Conservation (phyloP, 1,140 invertebrate species). For the Pygmarrhopalites habei region DNA sequence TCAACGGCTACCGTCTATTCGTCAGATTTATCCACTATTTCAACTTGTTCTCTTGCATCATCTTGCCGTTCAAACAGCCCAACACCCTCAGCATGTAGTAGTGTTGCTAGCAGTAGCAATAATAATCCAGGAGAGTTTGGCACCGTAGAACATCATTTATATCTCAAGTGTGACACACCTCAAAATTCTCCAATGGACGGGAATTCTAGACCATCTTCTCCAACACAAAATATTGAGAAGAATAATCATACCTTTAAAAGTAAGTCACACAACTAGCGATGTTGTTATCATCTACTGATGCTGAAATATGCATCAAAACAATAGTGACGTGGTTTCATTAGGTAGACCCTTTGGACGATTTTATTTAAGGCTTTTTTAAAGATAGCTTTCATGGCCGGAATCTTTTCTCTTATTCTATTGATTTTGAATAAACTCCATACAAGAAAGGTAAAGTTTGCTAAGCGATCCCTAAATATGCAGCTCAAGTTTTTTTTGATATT, state of each 20-base stretch:
- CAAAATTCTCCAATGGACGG: conserved; percentile 36
- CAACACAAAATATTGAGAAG: conserved; percentile 5
- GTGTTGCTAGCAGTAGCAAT: conserved; percentile 8
- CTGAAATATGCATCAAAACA: not conserved
- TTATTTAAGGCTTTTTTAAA: not conserved
- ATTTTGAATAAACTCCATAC: not conserved
- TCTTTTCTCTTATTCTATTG: not conserved
- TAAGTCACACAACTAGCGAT: conserved; percentile 20
- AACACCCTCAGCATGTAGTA: conserved; percentile 9
- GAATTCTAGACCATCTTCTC: conserved; percentile 32
- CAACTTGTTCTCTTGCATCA: conserved; percentile 23
- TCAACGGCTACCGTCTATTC: conserved; percentile 37
- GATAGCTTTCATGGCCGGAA: not conserved
- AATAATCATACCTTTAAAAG: conserved; percentile 36
- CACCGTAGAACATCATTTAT: not conserved
- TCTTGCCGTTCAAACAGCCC: conserved; percentile 9
- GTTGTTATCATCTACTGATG: conserved; percentile 9
- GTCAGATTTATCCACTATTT: conserved; percentile 23
- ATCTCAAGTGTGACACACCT: conserved; percentile 34
- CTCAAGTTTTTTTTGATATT: too few relatives aligned
- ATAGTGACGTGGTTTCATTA: not conserved
- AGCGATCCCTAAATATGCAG: too few relatives aligned
- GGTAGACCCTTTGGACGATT: not conserved
- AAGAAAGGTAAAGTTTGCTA: too few relatives aligned
- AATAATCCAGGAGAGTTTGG: conserved; percentile 7